Evolutionary conservation across 2,888 invertebrate genomes (phyloP).

Genomic region (Frankliniella intonsa): DNA sequence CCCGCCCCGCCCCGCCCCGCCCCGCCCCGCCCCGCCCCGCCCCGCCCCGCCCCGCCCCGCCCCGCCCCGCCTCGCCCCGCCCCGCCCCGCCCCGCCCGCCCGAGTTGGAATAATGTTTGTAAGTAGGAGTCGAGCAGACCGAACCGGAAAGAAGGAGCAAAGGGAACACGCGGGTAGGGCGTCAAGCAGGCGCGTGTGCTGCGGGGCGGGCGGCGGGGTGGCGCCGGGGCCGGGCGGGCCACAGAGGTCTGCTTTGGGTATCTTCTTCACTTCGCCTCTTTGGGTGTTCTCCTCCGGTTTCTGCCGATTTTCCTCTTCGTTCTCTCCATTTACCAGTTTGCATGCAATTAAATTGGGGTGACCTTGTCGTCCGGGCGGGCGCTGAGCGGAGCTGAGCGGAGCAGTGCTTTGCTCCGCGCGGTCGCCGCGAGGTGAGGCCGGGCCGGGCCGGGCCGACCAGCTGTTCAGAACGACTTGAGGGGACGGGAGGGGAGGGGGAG

Average conservation of each 20-base stretch:
- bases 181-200: not conserved
- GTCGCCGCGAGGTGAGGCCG: not conserved
- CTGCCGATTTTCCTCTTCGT: not conserved
- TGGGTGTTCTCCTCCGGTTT: not conserved
- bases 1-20: not conserved
- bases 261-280: not conserved
- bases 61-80: not conserved
- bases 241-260: not conserved
- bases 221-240: not conserved
- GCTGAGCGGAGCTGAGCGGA: too few species aligned
- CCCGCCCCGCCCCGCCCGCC: not conserved
- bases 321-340: not conserved
- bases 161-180: not conserved
- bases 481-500: too few species aligned
- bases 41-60: not conserved
- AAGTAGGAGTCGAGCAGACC: not conserved
- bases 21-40: not conserved
- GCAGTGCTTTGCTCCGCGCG: not conserved
- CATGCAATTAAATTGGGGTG: not conserved
- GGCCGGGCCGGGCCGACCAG: not conserved
- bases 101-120: not conserved
- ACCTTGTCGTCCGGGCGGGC: not conserved
- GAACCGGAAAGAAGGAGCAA: not conserved
- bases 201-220: not conserved
- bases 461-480: too few species aligned